Percentiles rank a stretch among this genome's conserved stretches.
Evolutionary conservation across 2,113 vertebrate species (phyloP).

Genomic region (Urocynchramus pylzowi): DNA sequence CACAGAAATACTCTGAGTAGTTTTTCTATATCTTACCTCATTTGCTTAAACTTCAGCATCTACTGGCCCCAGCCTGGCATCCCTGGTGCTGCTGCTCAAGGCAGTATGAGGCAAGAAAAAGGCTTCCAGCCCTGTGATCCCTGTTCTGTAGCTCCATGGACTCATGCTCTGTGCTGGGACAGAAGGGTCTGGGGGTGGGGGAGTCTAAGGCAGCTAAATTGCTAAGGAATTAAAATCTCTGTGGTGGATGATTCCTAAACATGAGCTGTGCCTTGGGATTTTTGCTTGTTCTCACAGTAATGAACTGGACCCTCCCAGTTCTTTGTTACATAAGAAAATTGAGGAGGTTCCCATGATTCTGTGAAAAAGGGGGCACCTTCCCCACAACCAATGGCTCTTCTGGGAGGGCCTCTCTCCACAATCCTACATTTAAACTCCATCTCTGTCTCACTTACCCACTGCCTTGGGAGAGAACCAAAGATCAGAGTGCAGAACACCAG

Average conservation of each 20-base stretch:
- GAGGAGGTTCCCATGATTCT: background rate
- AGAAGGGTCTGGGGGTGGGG: background rate
- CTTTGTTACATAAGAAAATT: background rate
- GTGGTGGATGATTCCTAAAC: background rate
- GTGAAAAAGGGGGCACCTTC: background rate
- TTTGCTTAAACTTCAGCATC: background rate
- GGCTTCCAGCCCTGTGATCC: background rate
- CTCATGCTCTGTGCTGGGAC: accelerated
- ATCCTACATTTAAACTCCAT: background rate
- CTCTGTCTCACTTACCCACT: background rate
- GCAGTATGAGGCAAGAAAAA: background rate
- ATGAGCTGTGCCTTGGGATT: background rate
- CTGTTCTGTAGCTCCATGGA: background rate
- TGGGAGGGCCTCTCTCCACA: background rate
- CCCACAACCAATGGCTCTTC: background rate
- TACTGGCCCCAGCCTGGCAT: background rate
- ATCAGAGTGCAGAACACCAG: background rate
- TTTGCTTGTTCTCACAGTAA: background rate
- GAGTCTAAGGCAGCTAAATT: background rate
- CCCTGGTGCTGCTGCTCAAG: background rate
- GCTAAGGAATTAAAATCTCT: background rate
- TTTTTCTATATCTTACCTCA: background rate
- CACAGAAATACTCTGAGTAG: background rate
- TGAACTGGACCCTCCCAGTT: background rate
- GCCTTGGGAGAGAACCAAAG: background rate